Conservation (phyloP, 2,888 invertebrate genomes). For the Teleogryllus oceanicus region DNA sequence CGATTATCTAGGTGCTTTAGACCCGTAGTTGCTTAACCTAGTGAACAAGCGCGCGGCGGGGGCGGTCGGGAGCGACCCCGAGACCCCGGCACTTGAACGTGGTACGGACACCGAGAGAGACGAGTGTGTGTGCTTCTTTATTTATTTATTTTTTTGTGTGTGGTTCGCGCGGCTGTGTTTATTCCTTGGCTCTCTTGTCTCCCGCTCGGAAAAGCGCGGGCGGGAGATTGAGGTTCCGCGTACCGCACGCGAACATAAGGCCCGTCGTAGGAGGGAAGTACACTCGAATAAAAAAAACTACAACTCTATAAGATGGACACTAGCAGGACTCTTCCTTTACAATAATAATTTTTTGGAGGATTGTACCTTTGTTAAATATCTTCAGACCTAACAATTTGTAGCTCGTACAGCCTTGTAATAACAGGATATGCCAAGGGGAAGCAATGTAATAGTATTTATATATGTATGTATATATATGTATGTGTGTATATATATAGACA, state of each 20-base stretch:
- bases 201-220: neutral
- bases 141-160: too few species aligned
- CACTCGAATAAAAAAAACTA: conserved; percentile 3
- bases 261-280: conserved; percentile 18
- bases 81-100: too few species aligned
- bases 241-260: conserved; percentile 6
- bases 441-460: conserved; percentile 18
- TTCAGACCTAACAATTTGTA: conserved; percentile 12
- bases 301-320: neutral
- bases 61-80: neutral
- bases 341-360: conserved; percentile 11
- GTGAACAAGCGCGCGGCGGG: conserved; percentile 1
- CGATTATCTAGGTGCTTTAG: conserved; percentile 18
- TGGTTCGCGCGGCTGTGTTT: too few species aligned
- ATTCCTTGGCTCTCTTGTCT: too few species aligned
- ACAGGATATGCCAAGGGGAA: neutral
- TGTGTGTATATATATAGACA: conserved; percentile 18
- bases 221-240: neutral
- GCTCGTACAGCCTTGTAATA: conserved; percentile 12
- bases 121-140: too few species aligned
- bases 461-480: conserved; percentile 24
- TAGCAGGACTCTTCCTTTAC: neutral
- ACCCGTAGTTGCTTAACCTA: conserved; percentile 18
- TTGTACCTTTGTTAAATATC: conserved; percentile 1
- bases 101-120: too few species aligned